Evolutionary conservation across 2,888 invertebrate species (phyloP).

Genomic region (Falcaria lacertinaria): DNA sequence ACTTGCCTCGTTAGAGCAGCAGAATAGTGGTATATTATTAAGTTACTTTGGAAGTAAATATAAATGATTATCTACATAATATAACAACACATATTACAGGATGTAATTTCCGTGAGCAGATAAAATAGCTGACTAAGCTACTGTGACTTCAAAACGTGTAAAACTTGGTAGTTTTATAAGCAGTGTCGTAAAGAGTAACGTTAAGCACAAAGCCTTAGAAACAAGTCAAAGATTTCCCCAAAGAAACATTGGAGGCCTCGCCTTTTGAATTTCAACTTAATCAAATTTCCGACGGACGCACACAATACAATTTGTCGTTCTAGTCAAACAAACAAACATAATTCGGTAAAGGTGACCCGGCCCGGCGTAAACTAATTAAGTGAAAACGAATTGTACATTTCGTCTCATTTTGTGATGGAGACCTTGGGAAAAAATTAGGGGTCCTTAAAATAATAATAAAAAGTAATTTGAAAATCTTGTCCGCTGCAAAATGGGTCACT

Average conservation of each 20-base stretch:
- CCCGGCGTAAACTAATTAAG: conserved; percentile 52
- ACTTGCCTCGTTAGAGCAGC: too few relatives aligned
- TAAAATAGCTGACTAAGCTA: too few relatives aligned
- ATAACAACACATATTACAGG: too few relatives aligned
- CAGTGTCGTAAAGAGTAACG: too few relatives aligned
- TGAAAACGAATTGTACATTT: conserved; percentile 43
- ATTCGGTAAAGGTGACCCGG: conserved; percentile 50
- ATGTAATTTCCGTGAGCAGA: too few relatives aligned
- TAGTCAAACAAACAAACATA: conserved; percentile 48
- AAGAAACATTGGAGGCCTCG: conserved; percentile 2
- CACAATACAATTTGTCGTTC: conserved; percentile 21
- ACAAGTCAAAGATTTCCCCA: not conserved
- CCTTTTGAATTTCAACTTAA: conserved; percentile 17
- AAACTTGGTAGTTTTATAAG: not conserved
- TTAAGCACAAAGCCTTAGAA: not conserved
- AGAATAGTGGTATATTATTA: too few relatives aligned
- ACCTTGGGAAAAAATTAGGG: conserved; percentile 5
- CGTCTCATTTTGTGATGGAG: conserved; percentile 20
- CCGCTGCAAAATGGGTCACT: too few relatives aligned
- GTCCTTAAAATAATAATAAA: not conserved
- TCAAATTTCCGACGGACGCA: conserved; percentile 12
- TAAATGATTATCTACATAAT: too few relatives aligned
- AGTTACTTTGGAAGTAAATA: too few relatives aligned
- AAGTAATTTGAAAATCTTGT: too few relatives aligned
- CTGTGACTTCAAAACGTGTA: too few relatives aligned